A percentile compares a stretch with the other conserved stretches of the same genome.
Conservation (phyloP, 2,888 invertebrate genomes). For the Itoplectis maculator region DNA sequence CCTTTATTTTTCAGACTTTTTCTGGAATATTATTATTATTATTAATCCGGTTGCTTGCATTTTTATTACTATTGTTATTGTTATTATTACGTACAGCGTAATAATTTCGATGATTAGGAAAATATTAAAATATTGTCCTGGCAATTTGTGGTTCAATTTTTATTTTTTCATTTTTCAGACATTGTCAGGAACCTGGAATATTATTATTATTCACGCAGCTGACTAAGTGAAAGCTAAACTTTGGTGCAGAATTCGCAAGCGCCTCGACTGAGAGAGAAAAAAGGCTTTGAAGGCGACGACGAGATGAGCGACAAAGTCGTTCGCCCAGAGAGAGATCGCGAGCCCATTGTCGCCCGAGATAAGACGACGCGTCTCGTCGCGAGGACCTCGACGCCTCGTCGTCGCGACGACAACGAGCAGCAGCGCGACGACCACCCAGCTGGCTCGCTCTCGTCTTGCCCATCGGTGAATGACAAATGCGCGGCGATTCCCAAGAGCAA, state of each 20-base stretch:
- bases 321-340: constrained; percentile 75
- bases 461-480: constrained; percentile 82
- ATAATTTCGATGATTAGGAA: too few relatives aligned
- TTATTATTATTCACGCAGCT: constrained; percentile 36
- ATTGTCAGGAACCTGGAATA: too few relatives aligned
- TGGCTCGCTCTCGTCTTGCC: constrained; percentile 56
- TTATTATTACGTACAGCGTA: too few relatives aligned
- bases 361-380: constrained; percentile 75
- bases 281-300: constrained; percentile 22
- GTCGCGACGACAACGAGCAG: constrained; percentile 78
- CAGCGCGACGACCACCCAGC: constrained; percentile 80
- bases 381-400: constrained; percentile 73
- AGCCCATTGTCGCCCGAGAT: constrained; percentile 80
- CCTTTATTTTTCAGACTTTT: too few relatives aligned
- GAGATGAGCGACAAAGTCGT: constrained; percentile 70
- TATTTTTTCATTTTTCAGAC: too few relatives aligned
- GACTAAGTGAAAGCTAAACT: constrained; percentile 44
- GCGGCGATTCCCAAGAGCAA: constrained; percentile 9
- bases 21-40: too few relatives aligned
- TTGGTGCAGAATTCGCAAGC: constrained; percentile 53
- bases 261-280: constrained; percentile 38
- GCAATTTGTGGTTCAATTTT: too few relatives aligned
- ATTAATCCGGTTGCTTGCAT: too few relatives aligned
- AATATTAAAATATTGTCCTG: too few relatives aligned
- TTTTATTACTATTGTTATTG: too few relatives aligned